Conservation (phyloP, 2,888 invertebrate genomes). For the Troides helena region DNA sequence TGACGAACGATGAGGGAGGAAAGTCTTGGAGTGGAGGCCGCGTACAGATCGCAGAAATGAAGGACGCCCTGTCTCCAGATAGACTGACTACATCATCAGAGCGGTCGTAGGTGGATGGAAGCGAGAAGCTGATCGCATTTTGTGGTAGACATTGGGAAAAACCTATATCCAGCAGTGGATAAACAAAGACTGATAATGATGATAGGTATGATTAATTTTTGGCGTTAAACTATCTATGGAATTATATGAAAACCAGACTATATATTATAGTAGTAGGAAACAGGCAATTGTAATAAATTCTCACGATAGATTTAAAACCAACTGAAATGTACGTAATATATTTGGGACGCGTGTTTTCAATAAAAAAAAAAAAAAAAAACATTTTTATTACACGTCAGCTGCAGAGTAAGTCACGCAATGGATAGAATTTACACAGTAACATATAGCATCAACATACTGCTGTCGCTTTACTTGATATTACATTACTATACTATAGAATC, state of each 20-base stretch:
- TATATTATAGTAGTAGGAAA: constrained; percentile 12
- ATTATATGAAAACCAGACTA: not conserved
- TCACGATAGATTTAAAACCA: constrained; percentile 24
- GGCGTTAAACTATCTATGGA: not conserved
- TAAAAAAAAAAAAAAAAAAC: constrained; percentile 3
- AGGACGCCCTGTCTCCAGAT: too few relatives aligned
- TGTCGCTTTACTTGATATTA: not conserved
- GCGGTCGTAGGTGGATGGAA: too few relatives aligned
- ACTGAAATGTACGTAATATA: constrained; percentile 20
- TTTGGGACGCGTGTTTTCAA: constrained; percentile 13
- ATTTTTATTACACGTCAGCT: constrained; percentile 26
- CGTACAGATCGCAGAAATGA: too few relatives aligned
- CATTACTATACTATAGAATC: too few relatives aligned
- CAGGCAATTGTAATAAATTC: constrained; percentile 20
- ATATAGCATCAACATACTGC: not conserved
- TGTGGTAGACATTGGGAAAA: too few relatives aligned
- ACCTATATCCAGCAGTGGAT: too few relatives aligned
- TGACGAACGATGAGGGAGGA: too few relatives aligned
- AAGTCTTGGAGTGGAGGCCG: too few relatives aligned
- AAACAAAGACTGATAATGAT: too few relatives aligned
- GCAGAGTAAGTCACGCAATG: constrained; percentile 10
- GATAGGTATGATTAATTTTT: not conserved
- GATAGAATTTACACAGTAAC: constrained; percentile 6
- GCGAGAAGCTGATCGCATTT: too few relatives aligned
- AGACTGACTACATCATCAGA: too few relatives aligned